Conservation (phyloP, 2,113 vertebrate genomes). For the Mixornis gularis region DNA sequence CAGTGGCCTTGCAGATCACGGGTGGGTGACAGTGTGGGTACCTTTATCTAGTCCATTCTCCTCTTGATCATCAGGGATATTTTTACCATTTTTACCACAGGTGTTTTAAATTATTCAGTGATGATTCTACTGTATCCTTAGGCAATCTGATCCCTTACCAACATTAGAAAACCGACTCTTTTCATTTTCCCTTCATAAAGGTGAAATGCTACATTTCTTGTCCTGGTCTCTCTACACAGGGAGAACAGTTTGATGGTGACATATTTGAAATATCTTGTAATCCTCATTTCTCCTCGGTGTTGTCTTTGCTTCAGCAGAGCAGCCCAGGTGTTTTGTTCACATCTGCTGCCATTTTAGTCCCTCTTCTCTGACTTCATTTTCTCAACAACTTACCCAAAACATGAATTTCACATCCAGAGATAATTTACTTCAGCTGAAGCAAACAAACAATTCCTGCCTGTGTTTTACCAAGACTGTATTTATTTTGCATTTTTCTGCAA, state of each 20-base stretch:
- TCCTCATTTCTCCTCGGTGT: background rate
- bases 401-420: background rate
- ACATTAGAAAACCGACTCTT: background rate
- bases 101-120: background rate
- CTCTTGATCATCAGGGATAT: background rate
- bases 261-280: background rate
- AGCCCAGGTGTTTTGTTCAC: background rate
- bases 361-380: background rate
- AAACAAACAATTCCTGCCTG: background rate
- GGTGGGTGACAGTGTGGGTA: background rate
- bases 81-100: background rate
- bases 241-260: background rate
- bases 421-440: background rate
- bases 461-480: background rate
- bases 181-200: background rate
- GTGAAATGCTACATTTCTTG: background rate
- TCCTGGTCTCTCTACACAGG: background rate
- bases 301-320: background rate
- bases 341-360: background rate
- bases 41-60: background rate
- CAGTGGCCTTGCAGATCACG: background rate
- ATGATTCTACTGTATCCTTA: background rate
- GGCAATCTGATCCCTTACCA: background rate
- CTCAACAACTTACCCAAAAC: background rate
- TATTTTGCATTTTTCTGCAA: background rate